These are phyloP conservation scores for Chaunax sp. DNA, from an alignment of 2,797 vertebrate genomes.

Conservation along the genomic window DNA sequence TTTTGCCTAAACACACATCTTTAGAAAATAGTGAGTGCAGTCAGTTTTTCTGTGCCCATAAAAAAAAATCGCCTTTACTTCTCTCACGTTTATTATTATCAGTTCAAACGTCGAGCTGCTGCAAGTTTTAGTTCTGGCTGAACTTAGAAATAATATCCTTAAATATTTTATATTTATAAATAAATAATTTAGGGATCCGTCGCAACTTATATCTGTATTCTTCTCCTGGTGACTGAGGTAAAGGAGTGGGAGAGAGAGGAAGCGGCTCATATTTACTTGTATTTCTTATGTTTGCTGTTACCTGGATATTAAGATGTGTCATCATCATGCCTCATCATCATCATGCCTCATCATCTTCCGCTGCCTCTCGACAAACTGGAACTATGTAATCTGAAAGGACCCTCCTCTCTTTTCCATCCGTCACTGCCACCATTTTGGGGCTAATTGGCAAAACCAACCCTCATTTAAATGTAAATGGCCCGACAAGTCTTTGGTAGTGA, in stretches of 20 bases:
- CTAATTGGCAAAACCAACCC: constrained; percentile 60
- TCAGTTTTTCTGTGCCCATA: no score
- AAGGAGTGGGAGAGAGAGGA: background rate
- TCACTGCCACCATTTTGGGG: constrained; percentile 39
- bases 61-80: no score
- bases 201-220: background rate
- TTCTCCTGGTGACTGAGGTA: background rate
- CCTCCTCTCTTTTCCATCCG: constrained; percentile 48
- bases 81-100: no score
- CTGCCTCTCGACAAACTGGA: constrained; percentile 49
- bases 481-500: constrained; percentile 28
- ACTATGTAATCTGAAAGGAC: constrained; percentile 50
- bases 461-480: constrained; percentile 78
- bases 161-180: no score
- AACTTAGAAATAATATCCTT: no score
- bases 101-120: background rate
- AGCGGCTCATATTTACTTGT: constrained; percentile 4
- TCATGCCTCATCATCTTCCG: constrained; percentile 13
- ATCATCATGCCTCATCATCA: no score
- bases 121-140: background rate
- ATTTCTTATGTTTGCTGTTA: constrained; percentile 11
- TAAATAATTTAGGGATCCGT: no score
- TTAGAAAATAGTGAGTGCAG: no score
- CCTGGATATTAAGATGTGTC: constrained; percentile 35
- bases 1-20: no score